Percentiles rank a stretch among this genome's conserved stretches.
Evolutionary conservation across 2,113 vertebrate species (phyloP).

Genomic region (Sakesphorus luctuosus): DNA sequence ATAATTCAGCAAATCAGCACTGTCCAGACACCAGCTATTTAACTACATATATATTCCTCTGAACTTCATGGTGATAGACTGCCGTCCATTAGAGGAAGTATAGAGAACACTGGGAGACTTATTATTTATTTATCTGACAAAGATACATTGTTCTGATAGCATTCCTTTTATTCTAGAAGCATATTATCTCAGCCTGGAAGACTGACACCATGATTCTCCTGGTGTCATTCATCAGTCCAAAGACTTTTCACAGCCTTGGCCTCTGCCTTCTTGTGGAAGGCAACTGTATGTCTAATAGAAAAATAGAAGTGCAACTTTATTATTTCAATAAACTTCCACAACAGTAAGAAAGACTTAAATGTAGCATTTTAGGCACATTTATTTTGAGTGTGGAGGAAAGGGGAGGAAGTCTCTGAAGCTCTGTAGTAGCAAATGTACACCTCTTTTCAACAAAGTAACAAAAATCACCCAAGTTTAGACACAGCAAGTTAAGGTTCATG

Average conservation of each 20-base stretch:
- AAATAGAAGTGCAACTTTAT: not conserved
- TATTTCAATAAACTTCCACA: not conserved
- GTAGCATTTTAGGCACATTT: not conserved
- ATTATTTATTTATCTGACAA: slow-evolving; percentile 7
- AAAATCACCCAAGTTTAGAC: not conserved
- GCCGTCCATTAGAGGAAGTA: not conserved
- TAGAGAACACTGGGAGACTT: not conserved
- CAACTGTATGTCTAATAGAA: not conserved
- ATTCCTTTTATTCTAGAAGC: not conserved
- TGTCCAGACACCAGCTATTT: not conserved
- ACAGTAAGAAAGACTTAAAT: not conserved
- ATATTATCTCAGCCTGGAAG: not conserved
- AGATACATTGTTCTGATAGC: not conserved
- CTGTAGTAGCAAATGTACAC: accelerated
- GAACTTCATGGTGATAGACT: not conserved
- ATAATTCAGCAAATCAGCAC: not conserved
- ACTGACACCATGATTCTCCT: not conserved
- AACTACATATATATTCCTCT: not conserved
- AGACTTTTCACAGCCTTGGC: not conserved
- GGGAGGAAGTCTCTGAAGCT: not conserved
- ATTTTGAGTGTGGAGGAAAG: not conserved
- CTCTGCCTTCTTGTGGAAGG: not conserved
- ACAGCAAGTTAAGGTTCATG: not conserved
- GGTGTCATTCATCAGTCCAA: not conserved
- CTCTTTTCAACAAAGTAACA: not conserved